Base-by-base conservation (phyloP, 2,888 invertebrate species). In the Protophormia terraenovae region DNA sequence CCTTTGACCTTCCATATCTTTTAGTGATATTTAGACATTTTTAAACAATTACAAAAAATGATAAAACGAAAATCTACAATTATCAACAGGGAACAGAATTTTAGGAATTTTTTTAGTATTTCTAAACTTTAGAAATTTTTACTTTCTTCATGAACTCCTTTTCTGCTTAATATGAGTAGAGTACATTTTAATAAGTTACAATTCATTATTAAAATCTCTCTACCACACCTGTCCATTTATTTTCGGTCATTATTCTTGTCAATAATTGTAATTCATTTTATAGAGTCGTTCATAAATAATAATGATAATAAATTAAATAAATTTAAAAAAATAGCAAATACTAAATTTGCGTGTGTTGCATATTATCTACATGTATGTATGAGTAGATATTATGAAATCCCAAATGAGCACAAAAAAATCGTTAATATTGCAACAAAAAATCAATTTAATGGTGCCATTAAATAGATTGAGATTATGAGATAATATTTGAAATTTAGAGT, bases 391-490 rank as follows among this genome's bases (percentile, higher is more conserved):
- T 67, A 47, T 47, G 77, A 77, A 77, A 67, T 58, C 14, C 45
- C 7, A 58, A 58, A 38, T 35, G 12, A n/a, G n/a, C 2, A 6
- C 6, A 58, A 29, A 35, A 58, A 58, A 41, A 45, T 19, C n/a
- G 1, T 45, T 53, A 72, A 66, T 71, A 29, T 71, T 72, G 53
- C 64, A 71, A 62, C 14, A 64, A 41, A 71, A 64, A 64, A 58
- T 47, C 7, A 55, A 16, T 58, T 78, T 60, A 53, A 72, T 72
- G 27, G 14, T 22, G 77, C 24, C 64, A 55, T 77, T 71, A 82
- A 55, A 55, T 64, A 55, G 76, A 72, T 76, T 71, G 55, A 82
- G 55, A 66, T 82, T 82, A 19, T 64, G 38, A 64, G 76, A 64
- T 71, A 66, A 71, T 71, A 19, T 35, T 27, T 71, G 71, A 35